phyloP scores from a whole-genome alignment of 2,797 vertebrate genomes.

The Meda fulgida region DNA sequence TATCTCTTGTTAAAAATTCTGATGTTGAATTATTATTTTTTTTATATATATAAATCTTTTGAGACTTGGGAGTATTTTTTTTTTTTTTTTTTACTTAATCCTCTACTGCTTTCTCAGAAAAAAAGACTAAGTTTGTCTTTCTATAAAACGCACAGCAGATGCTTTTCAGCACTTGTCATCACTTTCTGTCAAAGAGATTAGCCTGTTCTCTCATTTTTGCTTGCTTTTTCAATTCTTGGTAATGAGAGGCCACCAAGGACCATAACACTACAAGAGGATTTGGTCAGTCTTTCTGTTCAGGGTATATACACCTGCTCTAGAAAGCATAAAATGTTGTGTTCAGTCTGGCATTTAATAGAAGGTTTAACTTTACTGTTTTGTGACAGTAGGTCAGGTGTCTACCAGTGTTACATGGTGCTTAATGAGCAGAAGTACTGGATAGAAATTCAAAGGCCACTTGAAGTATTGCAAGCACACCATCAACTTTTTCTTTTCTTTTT shows the following conservation, averaged over 20 bases:
- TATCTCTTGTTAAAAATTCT: background rate
- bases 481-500: background rate
- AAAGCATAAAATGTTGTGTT: background rate
- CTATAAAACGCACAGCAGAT: background rate
- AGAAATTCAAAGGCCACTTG: background rate
- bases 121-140: slow-evolving; percentile 11
- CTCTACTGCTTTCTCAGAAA: background rate
- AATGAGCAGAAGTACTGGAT: slow-evolving; percentile 1
- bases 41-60: background rate
- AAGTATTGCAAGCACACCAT: slow-evolving; percentile 9
- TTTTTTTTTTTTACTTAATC: background rate
- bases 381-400: background rate
- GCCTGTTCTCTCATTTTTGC: background rate
- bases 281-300: background rate
- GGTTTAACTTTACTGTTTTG: background rate
- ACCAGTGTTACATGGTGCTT: slow-evolving; percentile 14
- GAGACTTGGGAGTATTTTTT: slow-evolving; percentile 4
- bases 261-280: slow-evolving; percentile 1
- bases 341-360: background rate
- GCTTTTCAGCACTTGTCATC: background rate
- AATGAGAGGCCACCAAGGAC: background rate
- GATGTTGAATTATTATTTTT: background rate
- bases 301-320: background rate
- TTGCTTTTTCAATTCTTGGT: background rate
- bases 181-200: background rate